These are phyloP conservation scores for Eueremaeus valkanovi DNA, from an alignment of 2,888 invertebrate species.

Conservation along the genomic window DNA sequence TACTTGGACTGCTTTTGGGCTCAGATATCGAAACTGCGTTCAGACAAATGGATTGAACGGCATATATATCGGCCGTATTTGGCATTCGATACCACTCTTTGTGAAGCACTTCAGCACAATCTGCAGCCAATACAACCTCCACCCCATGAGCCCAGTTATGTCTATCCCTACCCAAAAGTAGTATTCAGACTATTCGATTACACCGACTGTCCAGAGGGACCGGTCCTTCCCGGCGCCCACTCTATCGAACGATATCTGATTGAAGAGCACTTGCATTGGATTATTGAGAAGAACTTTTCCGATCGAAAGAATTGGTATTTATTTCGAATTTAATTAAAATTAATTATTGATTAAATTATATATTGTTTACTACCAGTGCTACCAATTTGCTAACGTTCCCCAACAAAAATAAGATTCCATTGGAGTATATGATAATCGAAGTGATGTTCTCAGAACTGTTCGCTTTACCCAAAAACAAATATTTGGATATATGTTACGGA, in stretches of 20 bases:
- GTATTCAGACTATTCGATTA: conserved; percentile 95
- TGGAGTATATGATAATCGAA: conserved; percentile 97
- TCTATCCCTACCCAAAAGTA: conserved; percentile 90
- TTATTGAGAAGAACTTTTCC: conserved; percentile 76
- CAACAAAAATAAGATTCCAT: conserved; percentile 85
- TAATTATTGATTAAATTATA: conserved; percentile 17
- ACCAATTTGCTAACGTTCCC: conserved; percentile 85
- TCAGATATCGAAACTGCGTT: conserved; percentile 80
- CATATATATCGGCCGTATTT: conserved; percentile 92
- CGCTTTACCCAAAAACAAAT: conserved; percentile 80
- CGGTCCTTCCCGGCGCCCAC: conserved; percentile 80
- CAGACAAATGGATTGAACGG: conserved; percentile 95
- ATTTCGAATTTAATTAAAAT: not conserved
- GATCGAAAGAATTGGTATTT: conserved; percentile 85
- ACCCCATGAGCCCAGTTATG: conserved; percentile 80
- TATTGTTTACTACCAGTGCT: conserved; percentile 59
- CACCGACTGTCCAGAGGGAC: conserved; percentile 88
- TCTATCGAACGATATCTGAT: conserved; percentile 96
- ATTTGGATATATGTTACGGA: conserved; percentile 87
- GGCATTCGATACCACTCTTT: conserved; percentile 88
- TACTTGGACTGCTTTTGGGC: conserved; percentile 97
- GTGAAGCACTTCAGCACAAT: conserved; percentile 93
- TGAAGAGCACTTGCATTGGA: conserved; percentile 92
- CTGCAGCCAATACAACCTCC: conserved; percentile 86
- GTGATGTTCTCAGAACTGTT: conserved; percentile 90